A percentile compares a stretch with the other conserved stretches of the same genome.
phyloP scores from a whole-genome alignment of 92 coral and sea anemone species.

The Diadumene lineata region DNA sequence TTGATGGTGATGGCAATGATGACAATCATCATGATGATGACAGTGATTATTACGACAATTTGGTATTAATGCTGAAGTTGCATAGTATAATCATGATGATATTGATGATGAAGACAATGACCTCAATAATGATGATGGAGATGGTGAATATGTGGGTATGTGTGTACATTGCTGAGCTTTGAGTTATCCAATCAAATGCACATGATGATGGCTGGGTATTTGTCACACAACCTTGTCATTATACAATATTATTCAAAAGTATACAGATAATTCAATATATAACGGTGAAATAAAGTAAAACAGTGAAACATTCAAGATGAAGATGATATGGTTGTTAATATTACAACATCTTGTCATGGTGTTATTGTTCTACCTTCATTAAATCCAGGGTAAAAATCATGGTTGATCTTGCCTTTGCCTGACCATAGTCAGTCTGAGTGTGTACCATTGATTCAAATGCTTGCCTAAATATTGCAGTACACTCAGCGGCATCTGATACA shows the following conservation, averaged over 20 bases:
- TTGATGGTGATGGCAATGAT: background rate
- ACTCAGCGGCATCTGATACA: slow-evolving; percentile 82
- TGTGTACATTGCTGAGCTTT: no score
- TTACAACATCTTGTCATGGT: background rate
- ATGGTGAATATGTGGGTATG: no score
- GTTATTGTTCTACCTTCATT: slow-evolving; percentile 57
- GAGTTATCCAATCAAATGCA: no score
- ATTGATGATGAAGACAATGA: background rate
- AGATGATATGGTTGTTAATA: background rate
- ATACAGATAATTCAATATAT: no score
- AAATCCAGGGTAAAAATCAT: slow-evolving; percentile 67
- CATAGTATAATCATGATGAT: background rate
- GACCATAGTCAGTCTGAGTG: slow-evolving; percentile 67
- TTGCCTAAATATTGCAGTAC: slow-evolving; percentile 70
- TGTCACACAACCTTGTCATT: no score
- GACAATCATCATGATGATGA: background rate
- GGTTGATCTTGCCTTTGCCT: slow-evolving; percentile 59
- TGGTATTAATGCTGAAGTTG: background rate
- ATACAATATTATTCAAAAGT: no score
- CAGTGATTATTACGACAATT: background rate
- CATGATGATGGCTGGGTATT: no score
- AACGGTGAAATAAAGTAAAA: background rate
- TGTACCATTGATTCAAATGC: slow-evolving; percentile 65
- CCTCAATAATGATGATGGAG: background rate
- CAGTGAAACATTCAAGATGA: background rate